Evolutionary conservation across 2,113 vertebrate species (phyloP).

Genomic region (Pseudopipra pipra): DNA sequence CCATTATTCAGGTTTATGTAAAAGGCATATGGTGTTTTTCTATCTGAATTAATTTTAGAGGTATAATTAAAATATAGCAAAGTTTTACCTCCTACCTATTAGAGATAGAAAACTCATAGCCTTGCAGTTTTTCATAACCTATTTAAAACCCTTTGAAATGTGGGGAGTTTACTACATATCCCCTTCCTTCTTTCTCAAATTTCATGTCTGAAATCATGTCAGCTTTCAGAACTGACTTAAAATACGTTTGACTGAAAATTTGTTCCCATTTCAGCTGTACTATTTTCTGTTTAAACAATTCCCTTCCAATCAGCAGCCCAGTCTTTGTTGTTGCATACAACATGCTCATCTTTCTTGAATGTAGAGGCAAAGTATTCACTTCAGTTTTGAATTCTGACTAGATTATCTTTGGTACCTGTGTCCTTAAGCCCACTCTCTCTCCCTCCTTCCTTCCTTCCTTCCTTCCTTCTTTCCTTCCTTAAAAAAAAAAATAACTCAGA

Average conservation of each 20-base stretch:
- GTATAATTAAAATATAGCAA: not conserved
- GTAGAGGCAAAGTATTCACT: not conserved
- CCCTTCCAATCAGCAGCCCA: not conserved
- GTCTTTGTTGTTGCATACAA: not conserved
- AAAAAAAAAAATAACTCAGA: not conserved
- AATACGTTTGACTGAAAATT: not conserved
- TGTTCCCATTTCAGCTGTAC: not conserved
- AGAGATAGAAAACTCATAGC: not conserved
- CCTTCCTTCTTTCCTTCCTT: rapidly evolving
- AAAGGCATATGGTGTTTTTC: not conserved
- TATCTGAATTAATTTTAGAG: not conserved
- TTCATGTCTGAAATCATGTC: not conserved
- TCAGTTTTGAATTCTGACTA: not conserved
- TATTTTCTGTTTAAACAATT: not conserved
- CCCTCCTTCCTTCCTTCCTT: too few species aligned
- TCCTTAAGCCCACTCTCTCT: not conserved
- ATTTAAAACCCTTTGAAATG: not conserved
- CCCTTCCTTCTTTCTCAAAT: not conserved
- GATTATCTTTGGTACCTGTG: not conserved
- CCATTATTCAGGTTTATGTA: not conserved
- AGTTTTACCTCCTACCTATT: not conserved
- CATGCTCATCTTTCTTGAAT: not conserved
- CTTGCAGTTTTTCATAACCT: not conserved
- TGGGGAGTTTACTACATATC: not conserved
- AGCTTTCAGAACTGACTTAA: not conserved